These are phyloP conservation scores for Aplysina aerophoba DNA, from an alignment of 37 sponge, comb jelly and placozoan species.

Conservation along the genomic window DNA sequence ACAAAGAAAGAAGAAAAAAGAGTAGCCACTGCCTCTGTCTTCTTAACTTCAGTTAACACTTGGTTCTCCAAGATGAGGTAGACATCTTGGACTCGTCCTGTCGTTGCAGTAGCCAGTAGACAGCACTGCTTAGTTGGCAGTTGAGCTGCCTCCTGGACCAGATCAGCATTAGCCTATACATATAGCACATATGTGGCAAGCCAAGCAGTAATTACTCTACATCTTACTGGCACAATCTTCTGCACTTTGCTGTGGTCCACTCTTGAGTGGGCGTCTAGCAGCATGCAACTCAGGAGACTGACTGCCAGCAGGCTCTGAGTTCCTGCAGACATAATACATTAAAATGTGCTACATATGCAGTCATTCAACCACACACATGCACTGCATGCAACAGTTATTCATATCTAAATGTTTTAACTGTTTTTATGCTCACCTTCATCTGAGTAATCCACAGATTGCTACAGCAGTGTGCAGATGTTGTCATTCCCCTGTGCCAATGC, in stretches of 20 bases:
- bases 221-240: constrained; percentile 21
- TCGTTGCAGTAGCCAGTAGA: constrained; percentile 13
- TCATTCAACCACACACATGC: background rate
- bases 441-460: background rate
- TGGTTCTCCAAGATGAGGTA: constrained; percentile 6
- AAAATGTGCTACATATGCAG: background rate
- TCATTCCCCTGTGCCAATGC: background rate
- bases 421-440: background rate
- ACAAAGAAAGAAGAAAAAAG: constrained; percentile 5
- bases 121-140: constrained; percentile 14
- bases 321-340: background rate
- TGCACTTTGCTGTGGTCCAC: constrained; percentile 1
- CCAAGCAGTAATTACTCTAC: background rate
- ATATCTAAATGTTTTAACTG: too few species aligned
- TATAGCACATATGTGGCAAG: background rate
- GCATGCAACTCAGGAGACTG: background rate
- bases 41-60: background rate
- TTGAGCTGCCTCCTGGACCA: background rate
- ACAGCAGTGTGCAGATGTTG: background rate
- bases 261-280: constrained; percentile 16
- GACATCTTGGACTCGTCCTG: background rate
- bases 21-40: constrained; percentile 12
- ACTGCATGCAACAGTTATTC: too few species aligned
- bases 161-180: constrained; percentile 10
- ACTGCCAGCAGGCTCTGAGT: background rate